Conservation (phyloP, 30 jellyfish, hydroid and myxozoan species). For the Morbakka virulenta region DNA sequence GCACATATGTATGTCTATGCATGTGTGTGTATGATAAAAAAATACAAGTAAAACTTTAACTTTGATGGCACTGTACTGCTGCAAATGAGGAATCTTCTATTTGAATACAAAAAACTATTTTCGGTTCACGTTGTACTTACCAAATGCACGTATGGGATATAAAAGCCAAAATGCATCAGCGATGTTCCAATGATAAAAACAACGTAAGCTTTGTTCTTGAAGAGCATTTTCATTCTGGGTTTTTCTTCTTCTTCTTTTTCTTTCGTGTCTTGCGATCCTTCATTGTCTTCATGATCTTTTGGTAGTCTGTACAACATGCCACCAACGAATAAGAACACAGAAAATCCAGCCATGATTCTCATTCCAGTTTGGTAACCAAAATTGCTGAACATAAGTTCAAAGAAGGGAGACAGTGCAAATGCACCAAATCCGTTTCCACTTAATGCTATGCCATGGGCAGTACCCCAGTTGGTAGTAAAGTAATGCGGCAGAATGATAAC, state of each 20-base stretch:
- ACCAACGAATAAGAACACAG: conserved; percentile 55
- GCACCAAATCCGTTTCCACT: conserved; percentile 92
- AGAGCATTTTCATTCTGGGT: conserved; percentile 19
- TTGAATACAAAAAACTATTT: too few relatives aligned
- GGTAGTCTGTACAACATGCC: conserved; percentile 76
- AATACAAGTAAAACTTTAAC: too few relatives aligned
- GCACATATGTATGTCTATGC: too few relatives aligned
- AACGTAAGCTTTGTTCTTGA: conserved; percentile 66
- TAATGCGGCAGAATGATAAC: conserved; percentile 76
- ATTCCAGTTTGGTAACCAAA: conserved; percentile 69
- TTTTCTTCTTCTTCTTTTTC: conserved; percentile 25
- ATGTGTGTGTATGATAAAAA: too few relatives aligned
- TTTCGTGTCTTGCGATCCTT: conserved; percentile 8
- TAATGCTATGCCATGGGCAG: conserved; percentile 90
- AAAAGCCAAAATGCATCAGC: conserved; percentile 82
- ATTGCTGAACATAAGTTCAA: conserved; percentile 31
- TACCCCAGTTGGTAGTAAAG: conserved; percentile 72
- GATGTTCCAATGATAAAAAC: conserved; percentile 65
- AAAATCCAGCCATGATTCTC: conserved; percentile 62
- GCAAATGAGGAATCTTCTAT: not conserved
- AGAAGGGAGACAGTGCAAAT: conserved; percentile 72
- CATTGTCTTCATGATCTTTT: conserved; percentile 7
- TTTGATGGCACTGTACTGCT: not conserved
- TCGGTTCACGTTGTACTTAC: too few relatives aligned
- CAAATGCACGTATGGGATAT: conserved; percentile 83